A percentile compares a stretch with the other conserved stretches of the same genome.
phyloP scores from a whole-genome alignment of 2,113 vertebrate species.

The Maccullochella peelii region DNA sequence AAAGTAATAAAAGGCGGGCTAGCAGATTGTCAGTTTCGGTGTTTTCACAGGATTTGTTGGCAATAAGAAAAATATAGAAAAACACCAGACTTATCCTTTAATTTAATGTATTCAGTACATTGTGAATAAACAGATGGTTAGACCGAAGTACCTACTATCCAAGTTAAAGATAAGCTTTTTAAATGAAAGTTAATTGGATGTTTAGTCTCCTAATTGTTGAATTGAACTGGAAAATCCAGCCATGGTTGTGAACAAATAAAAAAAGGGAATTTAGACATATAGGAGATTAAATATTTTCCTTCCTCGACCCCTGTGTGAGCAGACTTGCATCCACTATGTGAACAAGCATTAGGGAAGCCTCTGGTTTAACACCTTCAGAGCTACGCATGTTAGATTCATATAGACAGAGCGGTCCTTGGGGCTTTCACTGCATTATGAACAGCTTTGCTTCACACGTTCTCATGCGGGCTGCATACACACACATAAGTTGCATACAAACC shows the following conservation, averaged over 20 bases:
- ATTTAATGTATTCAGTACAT: background rate
- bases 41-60: constrained; percentile 22
- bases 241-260: background rate
- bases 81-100: background rate
- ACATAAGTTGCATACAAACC: constrained; percentile 37
- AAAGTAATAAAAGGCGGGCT: background rate
- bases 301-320: background rate
- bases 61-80: background rate
- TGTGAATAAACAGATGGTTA: background rate
- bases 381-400: constrained; percentile 32
- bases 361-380: constrained; percentile 40
- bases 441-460: constrained; percentile 44
- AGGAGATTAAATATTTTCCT: background rate
- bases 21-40: background rate
- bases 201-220: background rate
- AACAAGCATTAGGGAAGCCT: constrained; percentile 37
- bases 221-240: background rate
- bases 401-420: constrained; percentile 36
- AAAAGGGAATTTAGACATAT: background rate
- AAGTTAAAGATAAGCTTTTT: constrained; percentile 22
- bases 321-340: constrained; percentile 36
- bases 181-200: background rate
- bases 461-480: background rate
- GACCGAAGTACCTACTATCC: background rate
- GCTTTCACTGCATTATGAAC: constrained; percentile 40